Evolutionary conservation across 35 echinoderm and acorn worm species (phyloP), one percentile per base, ranked within the genome.

Genomic region (Ophioderma brevispina): DNA sequence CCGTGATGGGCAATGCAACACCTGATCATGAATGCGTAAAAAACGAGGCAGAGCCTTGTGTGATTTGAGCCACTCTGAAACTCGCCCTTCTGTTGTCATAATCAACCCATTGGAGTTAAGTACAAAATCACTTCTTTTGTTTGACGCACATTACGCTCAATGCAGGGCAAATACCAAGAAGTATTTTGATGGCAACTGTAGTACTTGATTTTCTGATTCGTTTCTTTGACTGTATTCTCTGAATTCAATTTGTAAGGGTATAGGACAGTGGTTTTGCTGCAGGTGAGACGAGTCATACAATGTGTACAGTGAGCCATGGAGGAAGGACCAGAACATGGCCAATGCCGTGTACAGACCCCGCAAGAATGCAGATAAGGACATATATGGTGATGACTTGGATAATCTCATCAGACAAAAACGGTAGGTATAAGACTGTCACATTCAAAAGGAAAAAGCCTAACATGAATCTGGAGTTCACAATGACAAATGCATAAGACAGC

Each of bases 381-480:
- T 97, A 10, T 97, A 97, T 91, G 95, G 95, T 5, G 95, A 97
- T 94, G 95, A 97, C 33, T 85, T 97, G 84, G 91, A 97, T 35
- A 88, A 84, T 36, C 80, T 97, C 1, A 86, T 91, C 11, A 93
- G 90, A 55, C 82, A 94, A 34, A 97, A 93, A 80, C 81, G 92
- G 95, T 99, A n/a, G n/a, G n/a, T n/a, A n/a, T n/a, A n/a, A n/a
- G n/a, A n/a, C n/a, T n/a, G n/a, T n/a, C n/a, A n/a, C n/a, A n/a
- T n/a, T n/a, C n/a, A n/a, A n/a, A n/a, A n/a, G n/a, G n/a, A n/a
- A n/a, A n/a, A n/a, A n/a, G n/a, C n/a, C n/a, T n/a, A n/a, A n/a
- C n/a, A n/a, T n/a, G n/a, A n/a, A n/a, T n/a, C n/a, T n/a, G n/a
- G n/a, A n/a, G n/a, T n/a, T n/a, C n/a, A n/a, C n/a, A n/a, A n/a